phyloP scores from a whole-genome alignment of 2,113 vertebrate species.

The Australoheros scitulus region DNA sequence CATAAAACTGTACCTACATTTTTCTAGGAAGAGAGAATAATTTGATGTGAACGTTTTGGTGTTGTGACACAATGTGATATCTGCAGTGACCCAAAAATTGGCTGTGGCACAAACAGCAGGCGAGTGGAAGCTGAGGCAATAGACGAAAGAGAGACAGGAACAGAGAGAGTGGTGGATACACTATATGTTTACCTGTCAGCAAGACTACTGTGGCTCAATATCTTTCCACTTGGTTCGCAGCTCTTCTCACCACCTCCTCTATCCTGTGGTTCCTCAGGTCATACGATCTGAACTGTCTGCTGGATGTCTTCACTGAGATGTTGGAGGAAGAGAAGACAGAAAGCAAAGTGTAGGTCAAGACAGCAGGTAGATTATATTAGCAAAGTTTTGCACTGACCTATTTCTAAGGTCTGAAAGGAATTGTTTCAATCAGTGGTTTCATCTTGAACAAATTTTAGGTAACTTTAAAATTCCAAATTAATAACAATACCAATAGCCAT shows the following conservation, averaged over 20 bases:
- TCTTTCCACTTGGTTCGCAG: conserved; percentile 19
- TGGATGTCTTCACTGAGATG: conserved; percentile 6
- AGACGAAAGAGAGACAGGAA: conserved; percentile 19
- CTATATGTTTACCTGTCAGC: conserved; percentile 57
- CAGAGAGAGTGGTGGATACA: conserved; percentile 8
- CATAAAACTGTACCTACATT: background rate
- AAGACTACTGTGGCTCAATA: conserved; percentile 44
- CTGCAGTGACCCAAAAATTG: conserved; percentile 57
- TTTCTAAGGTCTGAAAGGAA: background rate
- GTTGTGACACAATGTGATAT: conserved; percentile 46
- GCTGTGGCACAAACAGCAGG: conserved; percentile 46
- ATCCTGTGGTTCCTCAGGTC: conserved; percentile 42
- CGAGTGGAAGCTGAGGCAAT: conserved; percentile 19
- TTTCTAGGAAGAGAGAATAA: conserved; percentile 7
- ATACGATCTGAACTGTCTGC: conserved; percentile 28
- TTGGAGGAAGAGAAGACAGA: background rate
- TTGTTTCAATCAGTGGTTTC: background rate
- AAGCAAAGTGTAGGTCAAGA: conserved; percentile 15
- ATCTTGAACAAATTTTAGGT: background rate
- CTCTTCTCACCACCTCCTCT: conserved; percentile 8
- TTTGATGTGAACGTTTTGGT: conserved; percentile 53
- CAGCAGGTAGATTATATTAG: background rate
- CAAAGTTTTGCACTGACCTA: background rate
- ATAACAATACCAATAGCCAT: background rate
- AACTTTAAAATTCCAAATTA: background rate